Base-by-base conservation (phyloP, 2,888 invertebrate genomes). In the Ophion costatus region DNA sequence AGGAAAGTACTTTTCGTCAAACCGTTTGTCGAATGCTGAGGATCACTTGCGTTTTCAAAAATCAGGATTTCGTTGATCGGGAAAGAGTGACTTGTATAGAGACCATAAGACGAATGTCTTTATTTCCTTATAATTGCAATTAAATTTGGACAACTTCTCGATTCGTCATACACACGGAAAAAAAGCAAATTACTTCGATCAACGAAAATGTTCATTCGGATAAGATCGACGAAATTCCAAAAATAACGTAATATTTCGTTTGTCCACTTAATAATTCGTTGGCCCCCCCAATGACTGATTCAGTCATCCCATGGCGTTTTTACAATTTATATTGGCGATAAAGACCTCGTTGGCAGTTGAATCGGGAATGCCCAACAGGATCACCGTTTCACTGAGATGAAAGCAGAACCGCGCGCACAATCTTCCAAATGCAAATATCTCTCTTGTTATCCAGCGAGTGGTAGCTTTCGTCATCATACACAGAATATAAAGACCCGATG, bases 331-430 rank as follows among this genome's bases (percentile, higher is more conserved):
- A 24, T 69, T 20, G 3, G 3, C 20, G 29, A 29, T 57, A 61
- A 61, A 22, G 67, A 85, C 85, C 87, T 85, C 85, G n/a, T 80
- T 71, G 51, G 66, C 83, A 17, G 70, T 81, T n/a, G 79, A 56
- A 24, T 84, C 85, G n/a, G 85, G 74, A 63, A 84, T 67, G 10
- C 73, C 61, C n/a, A 87, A 45, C 10, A 86, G n/a, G 17, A 59
- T 33, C 7, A 73, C n/a, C 17, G 71, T 81, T 67, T 82, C 76
- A 7, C 57, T 33, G 6, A 84, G 22, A n/a, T 81, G 83, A n/a
- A 84, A 14, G 0, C 42, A 17, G 10, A 86, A 56, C 85, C 86
- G 86, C 57, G 66, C 67, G 63, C 64, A 14, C n/a, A 69, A 17
- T 11, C 74, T 45, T 33, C 75, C 14, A 73, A 81, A 51, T 24